Percentiles rank a stretch among this genome's conserved stretches.
Evolutionary conservation across 1,140 invertebrate species (phyloP).

Genomic region (Diachasmimorpha longicaudata): DNA sequence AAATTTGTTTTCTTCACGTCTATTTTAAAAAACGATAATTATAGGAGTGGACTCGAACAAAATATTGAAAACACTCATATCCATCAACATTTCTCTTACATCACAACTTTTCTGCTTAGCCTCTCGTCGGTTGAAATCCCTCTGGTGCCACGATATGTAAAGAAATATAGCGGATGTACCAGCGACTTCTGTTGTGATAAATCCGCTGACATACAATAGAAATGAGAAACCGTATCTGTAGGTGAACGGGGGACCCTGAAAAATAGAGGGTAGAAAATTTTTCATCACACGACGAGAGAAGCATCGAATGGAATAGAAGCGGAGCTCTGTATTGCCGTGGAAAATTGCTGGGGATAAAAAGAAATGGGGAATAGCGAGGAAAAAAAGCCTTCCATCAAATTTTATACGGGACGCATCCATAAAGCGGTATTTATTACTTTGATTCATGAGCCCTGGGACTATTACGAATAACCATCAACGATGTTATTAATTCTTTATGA

Average conservation of each 20-base stretch:
- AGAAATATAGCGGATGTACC: constrained; percentile 87
- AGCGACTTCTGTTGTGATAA: constrained; percentile 81
- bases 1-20: neutral
- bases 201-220: constrained; percentile 82
- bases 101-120: constrained; percentile 54
- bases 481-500: neutral
- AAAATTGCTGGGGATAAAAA: neutral
- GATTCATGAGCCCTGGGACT: neutral
- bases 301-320: neutral
- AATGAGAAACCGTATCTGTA: constrained; percentile 89
- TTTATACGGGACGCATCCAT: neutral
- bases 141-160: constrained; percentile 78
- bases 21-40: constrained; percentile 23
- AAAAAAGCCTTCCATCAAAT: constrained; percentile 1
- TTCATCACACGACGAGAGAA: constrained; percentile 7
- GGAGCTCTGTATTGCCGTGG: neutral
- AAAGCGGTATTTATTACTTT: neutral
- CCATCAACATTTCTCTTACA: constrained; percentile 31
- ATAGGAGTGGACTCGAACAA: no score
- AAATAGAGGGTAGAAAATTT: constrained; percentile 36
- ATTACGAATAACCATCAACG: neutral
- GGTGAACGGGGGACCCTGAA: constrained; percentile 80
- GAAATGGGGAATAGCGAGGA: neutral
- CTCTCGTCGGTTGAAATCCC: constrained; percentile 61
- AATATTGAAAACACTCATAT: no score